Percentiles rank a stretch among this genome's conserved stretches.
Conservation (phyloP, 30 jellyfish, hydroid and myxozoan species). For the Aurelia aurita complex sp. Pacific region DNA sequence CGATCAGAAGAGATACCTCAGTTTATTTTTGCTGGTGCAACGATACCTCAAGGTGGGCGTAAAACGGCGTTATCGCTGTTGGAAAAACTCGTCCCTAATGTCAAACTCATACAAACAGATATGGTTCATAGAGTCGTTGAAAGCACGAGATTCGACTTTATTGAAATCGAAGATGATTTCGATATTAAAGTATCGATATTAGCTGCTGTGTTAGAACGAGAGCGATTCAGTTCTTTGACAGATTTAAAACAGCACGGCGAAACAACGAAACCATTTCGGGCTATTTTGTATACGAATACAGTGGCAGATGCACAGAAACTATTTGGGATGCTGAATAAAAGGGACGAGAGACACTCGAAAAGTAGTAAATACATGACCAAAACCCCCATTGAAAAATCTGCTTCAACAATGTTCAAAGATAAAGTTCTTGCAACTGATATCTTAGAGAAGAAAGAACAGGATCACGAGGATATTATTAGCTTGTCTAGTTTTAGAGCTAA, state of each 20-base stretch:
- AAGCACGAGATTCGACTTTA: constrained; percentile 41
- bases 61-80: constrained; percentile 69
- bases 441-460: not conserved
- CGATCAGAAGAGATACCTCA: constrained; percentile 51
- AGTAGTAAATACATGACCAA: constrained; percentile 8
- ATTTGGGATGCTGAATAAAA: constrained; percentile 6
- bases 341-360: not conserved
- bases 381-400: not conserved
- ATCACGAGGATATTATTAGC: not conserved
- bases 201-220: constrained; percentile 43
- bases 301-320: constrained; percentile 53
- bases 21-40: constrained; percentile 89
- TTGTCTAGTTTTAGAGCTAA: constrained; percentile 13
- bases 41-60: constrained; percentile 79
- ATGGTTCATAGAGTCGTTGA: constrained; percentile 54
- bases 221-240: not conserved
- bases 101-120: constrained; percentile 46
- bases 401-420: no score
- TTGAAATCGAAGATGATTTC: constrained; percentile 48
- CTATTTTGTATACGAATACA: constrained; percentile 57
- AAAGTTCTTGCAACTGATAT: no score
- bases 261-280: constrained; percentile 11
- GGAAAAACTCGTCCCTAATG: constrained; percentile 69
- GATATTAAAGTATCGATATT: constrained; percentile 8
- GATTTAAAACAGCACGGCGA: not conserved